Base-by-base conservation (phyloP, 1,140 invertebrate species). In the Halotydeus destructor region DNA sequence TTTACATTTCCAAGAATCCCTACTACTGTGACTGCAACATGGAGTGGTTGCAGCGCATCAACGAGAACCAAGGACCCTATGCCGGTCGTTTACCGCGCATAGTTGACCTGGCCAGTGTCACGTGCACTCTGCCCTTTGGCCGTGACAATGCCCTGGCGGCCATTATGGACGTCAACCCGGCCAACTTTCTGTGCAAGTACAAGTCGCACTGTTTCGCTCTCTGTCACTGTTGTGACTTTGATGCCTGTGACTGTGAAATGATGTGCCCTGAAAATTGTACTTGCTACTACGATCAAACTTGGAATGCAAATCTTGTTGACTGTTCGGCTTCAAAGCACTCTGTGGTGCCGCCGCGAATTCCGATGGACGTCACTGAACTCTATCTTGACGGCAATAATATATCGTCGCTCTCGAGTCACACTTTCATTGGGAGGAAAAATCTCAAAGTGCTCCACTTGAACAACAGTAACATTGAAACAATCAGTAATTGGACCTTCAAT, bases 191-290 rank as follows among this genome's bases (percentile, higher is more conserved):
- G 35, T 91, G 84, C 65, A 73, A 74, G 34, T 89, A 91, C 61
- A 78, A 83, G 59, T 78, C 78, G 6, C 84, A 88, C 54, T 91
- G 84, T 63, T 88, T 86, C 57, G 75, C 80, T 3, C 66, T 86
- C 30, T 88, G 84, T 54, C 81, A 88, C 56, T 89, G 84, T 64
- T 91, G 84, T 60, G 83, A 86, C 59, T 88, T 85, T 59, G 82
- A 86, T 57, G 81, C 83, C 37, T 89, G 84, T 64, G 82, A 86
- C 64, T 88, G 82, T 63, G 79, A 86, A 68, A 86, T 86, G 82
- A 85, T 78, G 37, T 91, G 84, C 58, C 84, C 84, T 12, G 74
- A 72, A 32, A 85, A 88, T 58, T 91, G 84, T 61, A 82, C 78
- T 14, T 89, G 84, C 55, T 89, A 84, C 66, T 81, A 88, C 57